Percentiles rank a stretch among this genome's conserved stretches.
Evolutionary conservation across 2,888 invertebrate species (phyloP).

Genomic region (Osedax fenrisi): DNA sequence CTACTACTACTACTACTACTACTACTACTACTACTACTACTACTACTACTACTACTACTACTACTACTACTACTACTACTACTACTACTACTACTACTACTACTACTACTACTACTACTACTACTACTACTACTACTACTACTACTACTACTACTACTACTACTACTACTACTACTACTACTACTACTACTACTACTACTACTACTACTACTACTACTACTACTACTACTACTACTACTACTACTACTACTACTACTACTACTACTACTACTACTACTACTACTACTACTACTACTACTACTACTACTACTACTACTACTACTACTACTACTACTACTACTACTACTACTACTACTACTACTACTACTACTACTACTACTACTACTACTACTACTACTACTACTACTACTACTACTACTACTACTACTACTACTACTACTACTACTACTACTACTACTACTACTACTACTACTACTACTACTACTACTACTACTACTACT

Average conservation of each 20-base stretch:
- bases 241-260: conserved; percentile 31
- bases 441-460: conserved; percentile 29
- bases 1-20: conserved; percentile 22
- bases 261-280: conserved; percentile 25
- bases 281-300: background rate
- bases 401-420: conserved; percentile 29
- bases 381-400: conserved; percentile 30
- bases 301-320: conserved; percentile 24
- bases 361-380: conserved; percentile 28
- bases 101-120: conserved; percentile 30
- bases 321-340: conserved; percentile 25
- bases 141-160: conserved; percentile 26
- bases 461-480: conserved; percentile 26
- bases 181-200: conserved; percentile 32
- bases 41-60: conserved; percentile 30
- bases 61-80: conserved; percentile 32
- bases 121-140: conserved; percentile 27
- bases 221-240: conserved; percentile 26
- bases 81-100: conserved; percentile 28
- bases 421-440: conserved; percentile 28
- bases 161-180: conserved; percentile 30
- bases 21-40: conserved; percentile 31
- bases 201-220: conserved; percentile 32
- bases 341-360: conserved; percentile 26
- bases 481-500: conserved; percentile 29